Percentiles rank a stretch among this genome's conserved stretches.
Conservation (phyloP, 92 coral and sea anemone species). For the Bergia puertoricense region DNA sequence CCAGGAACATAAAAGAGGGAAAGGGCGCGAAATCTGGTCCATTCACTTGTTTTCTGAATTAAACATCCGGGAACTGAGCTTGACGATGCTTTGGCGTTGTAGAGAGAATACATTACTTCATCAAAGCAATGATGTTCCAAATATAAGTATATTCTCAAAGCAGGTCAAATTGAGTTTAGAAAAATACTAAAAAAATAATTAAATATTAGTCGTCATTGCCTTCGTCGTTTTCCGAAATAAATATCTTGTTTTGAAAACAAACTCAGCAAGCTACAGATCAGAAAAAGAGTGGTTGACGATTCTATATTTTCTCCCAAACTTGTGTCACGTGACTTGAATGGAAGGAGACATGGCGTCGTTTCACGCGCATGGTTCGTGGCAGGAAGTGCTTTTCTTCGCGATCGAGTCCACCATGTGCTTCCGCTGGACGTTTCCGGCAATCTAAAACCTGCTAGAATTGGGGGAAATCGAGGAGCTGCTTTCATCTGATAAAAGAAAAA, state of each 20-base stretch:
- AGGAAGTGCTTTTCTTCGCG: slow-evolving; percentile 76
- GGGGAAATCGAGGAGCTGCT: slow-evolving; percentile 45
- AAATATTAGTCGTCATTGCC: not conserved
- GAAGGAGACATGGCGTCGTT: slow-evolving; percentile 69
- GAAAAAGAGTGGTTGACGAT: not conserved
- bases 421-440: slow-evolving; percentile 93
- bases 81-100: not conserved
- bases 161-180: not conserved
- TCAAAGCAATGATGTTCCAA: not conserved
- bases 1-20: too few species aligned
- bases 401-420: slow-evolving; percentile 90
- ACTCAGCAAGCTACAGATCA: not conserved
- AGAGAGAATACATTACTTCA: slow-evolving; percentile 1
- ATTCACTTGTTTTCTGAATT: not conserved
- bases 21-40: slow-evolving; percentile 38
- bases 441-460: slow-evolving; percentile 51
- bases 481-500: slow-evolving; percentile 16
- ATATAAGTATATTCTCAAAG: not conserved
- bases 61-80: slow-evolving; percentile 25
- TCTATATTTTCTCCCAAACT: slow-evolving; percentile 2
- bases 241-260: not conserved
- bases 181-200: not conserved
- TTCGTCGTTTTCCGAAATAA: not conserved
- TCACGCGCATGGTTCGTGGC: slow-evolving; percentile 67
- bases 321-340: slow-evolving; percentile 60